Percentiles rank a stretch among this genome's conserved stretches.
Conservation (phyloP, 1,140 invertebrate genomes). For the Coenobita brevimanus region DNA sequence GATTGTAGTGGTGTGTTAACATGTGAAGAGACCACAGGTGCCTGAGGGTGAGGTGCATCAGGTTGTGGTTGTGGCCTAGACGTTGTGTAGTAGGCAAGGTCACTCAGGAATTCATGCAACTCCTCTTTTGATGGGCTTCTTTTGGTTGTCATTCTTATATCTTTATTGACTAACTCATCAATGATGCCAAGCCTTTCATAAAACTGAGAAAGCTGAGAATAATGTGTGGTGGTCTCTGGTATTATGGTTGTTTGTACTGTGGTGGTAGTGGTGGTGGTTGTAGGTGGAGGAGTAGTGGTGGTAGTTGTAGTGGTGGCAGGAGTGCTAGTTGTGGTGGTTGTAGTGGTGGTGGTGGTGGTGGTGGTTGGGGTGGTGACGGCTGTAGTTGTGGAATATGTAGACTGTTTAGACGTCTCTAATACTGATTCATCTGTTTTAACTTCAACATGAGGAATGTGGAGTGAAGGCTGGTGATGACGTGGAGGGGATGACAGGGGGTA, state of each 20-base stretch:
- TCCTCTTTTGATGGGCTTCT: slow-evolving; percentile 64
- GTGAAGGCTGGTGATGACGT: too few species aligned
- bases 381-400: not conserved
- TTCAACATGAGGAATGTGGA: too few species aligned
- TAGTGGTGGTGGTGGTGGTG: slow-evolving; percentile 5
- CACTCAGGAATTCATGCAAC: slow-evolving; percentile 53
- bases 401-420: slow-evolving; percentile 5
- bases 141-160: slow-evolving; percentile 49
- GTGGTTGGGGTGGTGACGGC: slow-evolving; percentile 16
- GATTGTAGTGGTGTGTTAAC: not conserved
- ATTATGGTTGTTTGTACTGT: slow-evolving; percentile 31
- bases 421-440: too few species aligned
- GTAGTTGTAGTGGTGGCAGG: slow-evolving; percentile 30
- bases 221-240: slow-evolving; percentile 20
- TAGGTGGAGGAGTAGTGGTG: slow-evolving; percentile 33
- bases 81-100: slow-evolving; percentile 57
- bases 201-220: slow-evolving; percentile 11
- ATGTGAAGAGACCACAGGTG: not conserved
- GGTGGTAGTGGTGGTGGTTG: slow-evolving; percentile 48
- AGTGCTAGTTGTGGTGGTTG: slow-evolving; percentile 10
- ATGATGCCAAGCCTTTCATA: slow-evolving; percentile 22
- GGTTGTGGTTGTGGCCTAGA: slow-evolving; percentile 38
- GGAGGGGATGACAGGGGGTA: too few species aligned
- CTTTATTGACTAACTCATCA: not conserved
- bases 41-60: slow-evolving; percentile 3